Base-by-base conservation (phyloP, 2,888 invertebrate genomes). In the Congeria kusceri region DNA sequence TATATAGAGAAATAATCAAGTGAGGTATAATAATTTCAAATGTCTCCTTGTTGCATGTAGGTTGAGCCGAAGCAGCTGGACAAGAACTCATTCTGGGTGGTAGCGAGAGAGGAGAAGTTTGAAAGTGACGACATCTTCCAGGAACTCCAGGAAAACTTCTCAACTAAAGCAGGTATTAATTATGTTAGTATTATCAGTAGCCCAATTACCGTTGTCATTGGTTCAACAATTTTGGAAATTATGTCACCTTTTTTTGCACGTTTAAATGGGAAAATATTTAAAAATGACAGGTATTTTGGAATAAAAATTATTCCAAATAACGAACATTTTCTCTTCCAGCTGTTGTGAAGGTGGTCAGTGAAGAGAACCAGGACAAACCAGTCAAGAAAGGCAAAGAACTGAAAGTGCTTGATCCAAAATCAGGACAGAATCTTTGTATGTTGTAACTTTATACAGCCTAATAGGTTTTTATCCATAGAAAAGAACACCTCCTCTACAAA, bases 11-110 rank as follows among this genome's bases (percentile, higher is more conserved):
- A n/a, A n/a, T n/a, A n/a, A n/a, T n/a, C n/a, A n/a, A n/a, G n/a
- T n/a, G n/a, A n/a, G n/a, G n/a, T n/a, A n/a, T n/a, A n/a, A n/a
- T n/a, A n/a, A n/a, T n/a, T n/a, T n/a, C n/a, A n/a, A n/a, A n/a
- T 39, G 25, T 28, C 0, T 0, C 58, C 47, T n/a, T 27, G 29
- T 62, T 63, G 46, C 23, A 27, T 47, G 29, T 91, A 96, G 94
- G 97, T 99, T 74, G 94, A 96, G 47, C 98, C 98, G 0, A 96
- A 96, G 89, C 97, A 96, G 93, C 95, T 99, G 95, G 96, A 97
- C 0, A 97, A 97, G 90, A 97, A 98, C 86, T 97, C 98, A 0
- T 98, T 99, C 92, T 99, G 99, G 99, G 96, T 98, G 0, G 96
- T 96, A 93, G 97, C 97, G 0, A 96, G 97, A 93, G 99, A 99